Base-by-base conservation (phyloP, 2,797 vertebrate genomes). In the Apodemus agrarius region DNA sequence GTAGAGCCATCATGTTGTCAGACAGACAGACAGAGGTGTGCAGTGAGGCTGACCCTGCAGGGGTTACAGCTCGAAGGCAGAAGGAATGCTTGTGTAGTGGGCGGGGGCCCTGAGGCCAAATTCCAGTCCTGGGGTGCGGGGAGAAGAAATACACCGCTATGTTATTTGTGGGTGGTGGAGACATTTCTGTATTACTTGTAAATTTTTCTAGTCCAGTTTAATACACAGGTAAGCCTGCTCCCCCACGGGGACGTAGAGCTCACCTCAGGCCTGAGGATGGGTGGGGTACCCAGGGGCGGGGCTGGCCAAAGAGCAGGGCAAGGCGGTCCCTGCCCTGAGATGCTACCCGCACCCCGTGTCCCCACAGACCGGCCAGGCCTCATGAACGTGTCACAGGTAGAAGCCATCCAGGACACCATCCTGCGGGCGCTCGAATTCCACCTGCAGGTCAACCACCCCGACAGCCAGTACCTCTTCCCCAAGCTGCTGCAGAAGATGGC, bases 401-500 rank as follows among this genome's bases (percentile, higher is more conserved):
- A 99, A 98, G 99, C 99, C 98, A 99, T 99, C 98, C 99, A 99
- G 96, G 99, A 99, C 98, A 99, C 98, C 98, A 99, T 99, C 98
- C 99, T 99, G 74, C 99, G 99, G 93, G 99, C 99, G 21, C 99
- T 99, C 78, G 99, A 99, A 98, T 99, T 99, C 94, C 99, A 99
- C 97, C 98, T 99, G 95, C 99, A 99, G 97, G 98, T 98, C 96
- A 99, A 99, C 99, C 99, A 99, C 98, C 99, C 99, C 0, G 99
- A 99, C 87, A 99, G 99, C 72, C 98, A 99, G 98, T 99, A 99
- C 99, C 99, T 99, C 98, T 99, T 99, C 98, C 99, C 99, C 97
- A 99, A 99, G 98, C 99, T 99, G 98, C 99, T 99, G 98, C 99
- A 99, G 99, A 99, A 99, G 98, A 99, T 99, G 99, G 99, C 99